These are phyloP conservation scores for Bubalus kerabau DNA, from an alignment of 2,113 vertebrate species.

Conservation along the genomic window DNA sequence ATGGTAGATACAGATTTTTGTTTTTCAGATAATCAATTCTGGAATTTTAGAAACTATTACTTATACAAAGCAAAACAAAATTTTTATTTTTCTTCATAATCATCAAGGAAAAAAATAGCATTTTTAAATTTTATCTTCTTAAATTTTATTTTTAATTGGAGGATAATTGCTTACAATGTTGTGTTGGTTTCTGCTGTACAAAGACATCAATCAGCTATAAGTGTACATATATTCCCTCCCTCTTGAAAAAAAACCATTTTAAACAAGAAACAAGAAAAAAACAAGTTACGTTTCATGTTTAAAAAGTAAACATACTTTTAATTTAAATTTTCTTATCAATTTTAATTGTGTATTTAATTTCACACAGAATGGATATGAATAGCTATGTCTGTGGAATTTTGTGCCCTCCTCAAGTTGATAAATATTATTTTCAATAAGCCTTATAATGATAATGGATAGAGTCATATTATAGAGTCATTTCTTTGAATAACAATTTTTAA, in stretches of 20 bases:
- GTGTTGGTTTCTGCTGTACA: background rate
- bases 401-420: background rate
- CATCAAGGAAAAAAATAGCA: background rate
- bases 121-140: background rate
- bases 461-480: background rate
- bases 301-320: background rate
- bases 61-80: background rate
- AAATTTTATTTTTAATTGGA: background rate
- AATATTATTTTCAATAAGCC: background rate
- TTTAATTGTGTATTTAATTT: background rate
- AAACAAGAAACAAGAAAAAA: background rate
- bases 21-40: background rate
- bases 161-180: background rate
- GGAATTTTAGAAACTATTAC: background rate
- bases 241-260: background rate
- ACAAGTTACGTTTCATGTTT: background rate
- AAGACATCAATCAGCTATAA: background rate
- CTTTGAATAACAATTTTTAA: background rate
- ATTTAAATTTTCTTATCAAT: background rate
- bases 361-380: background rate
- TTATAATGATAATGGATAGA: background rate
- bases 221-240: background rate
- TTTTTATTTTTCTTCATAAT: background rate
- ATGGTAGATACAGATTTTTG: background rate
- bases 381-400: background rate